Conservation (phyloP, 1,140 invertebrate species). For the Saccostrea glomerata region DNA sequence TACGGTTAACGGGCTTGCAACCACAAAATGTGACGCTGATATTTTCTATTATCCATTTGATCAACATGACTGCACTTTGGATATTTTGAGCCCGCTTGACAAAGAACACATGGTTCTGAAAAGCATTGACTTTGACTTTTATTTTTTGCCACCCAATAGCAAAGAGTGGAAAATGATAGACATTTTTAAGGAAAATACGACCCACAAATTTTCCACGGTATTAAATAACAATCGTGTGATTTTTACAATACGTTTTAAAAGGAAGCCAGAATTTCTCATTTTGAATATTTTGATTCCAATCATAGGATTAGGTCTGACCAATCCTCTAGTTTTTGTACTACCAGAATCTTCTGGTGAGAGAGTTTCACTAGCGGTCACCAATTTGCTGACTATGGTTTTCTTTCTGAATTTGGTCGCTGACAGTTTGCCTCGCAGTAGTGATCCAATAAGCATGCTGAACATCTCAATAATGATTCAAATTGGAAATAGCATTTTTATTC, state of each 20-base stretch:
- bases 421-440: background rate
- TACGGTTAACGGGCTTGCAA: background rate
- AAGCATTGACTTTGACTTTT: background rate
- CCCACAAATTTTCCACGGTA: background rate
- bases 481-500: constrained; percentile 19
- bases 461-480: constrained; percentile 16
- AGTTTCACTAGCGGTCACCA: constrained; percentile 42
- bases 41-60: constrained; percentile 12
- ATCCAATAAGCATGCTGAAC: constrained; percentile 14
- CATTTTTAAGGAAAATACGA: background rate
- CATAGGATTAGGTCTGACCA: constrained; percentile 14
- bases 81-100: background rate
- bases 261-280: constrained; percentile 10
- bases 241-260: background rate
- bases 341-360: constrained; percentile 43
- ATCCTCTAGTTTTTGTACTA: constrained; percentile 45
- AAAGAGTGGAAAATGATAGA: background rate
- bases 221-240: background rate
- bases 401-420: constrained; percentile 35
- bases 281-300: constrained; percentile 41
- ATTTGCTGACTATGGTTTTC: constrained; percentile 40
- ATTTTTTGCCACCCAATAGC: background rate
- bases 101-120: background rate
- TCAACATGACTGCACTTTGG: background rate
- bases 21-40: background rate